These are phyloP conservation scores for Alsophila aescularia DNA, from an alignment of 2,888 invertebrate species.

Conservation along the genomic window DNA sequence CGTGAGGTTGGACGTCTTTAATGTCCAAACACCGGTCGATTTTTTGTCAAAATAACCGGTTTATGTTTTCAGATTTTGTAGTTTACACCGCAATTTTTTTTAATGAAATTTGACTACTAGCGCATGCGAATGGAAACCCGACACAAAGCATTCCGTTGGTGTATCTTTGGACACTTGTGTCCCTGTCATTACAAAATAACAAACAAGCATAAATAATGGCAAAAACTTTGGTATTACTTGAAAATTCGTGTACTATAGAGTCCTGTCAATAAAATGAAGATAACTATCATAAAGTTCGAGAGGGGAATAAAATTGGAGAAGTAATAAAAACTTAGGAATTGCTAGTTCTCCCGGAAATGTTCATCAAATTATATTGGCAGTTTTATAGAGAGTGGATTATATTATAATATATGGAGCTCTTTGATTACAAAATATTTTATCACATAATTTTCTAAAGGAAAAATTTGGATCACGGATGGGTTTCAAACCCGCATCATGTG, in stretches of 20 bases:
- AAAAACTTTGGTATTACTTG: conserved; percentile 1
- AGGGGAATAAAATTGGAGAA: conserved; percentile 24
- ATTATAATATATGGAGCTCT: conserved; percentile 3
- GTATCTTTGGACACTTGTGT: not conserved
- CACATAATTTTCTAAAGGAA: too few species aligned
- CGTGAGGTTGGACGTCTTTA: too few species aligned
- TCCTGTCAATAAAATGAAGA: conserved; percentile 21
- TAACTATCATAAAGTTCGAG: conserved; percentile 23
- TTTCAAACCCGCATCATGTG: too few species aligned
- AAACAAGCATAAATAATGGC: conserved; percentile 13
- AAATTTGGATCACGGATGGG: too few species aligned
- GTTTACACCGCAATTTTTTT: too few species aligned
- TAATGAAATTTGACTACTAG: too few species aligned
- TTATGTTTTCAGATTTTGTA: too few species aligned
- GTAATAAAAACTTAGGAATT: conserved; percentile 26
- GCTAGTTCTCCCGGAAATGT: conserved; percentile 22
- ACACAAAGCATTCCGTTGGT: too few species aligned
- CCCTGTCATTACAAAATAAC: conserved; percentile 3
- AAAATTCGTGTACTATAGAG: conserved; percentile 7
- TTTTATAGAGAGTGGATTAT: conserved; percentile 12
- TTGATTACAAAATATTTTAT: not conserved
- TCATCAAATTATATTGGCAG: conserved; percentile 10
- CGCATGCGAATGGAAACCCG: too few species aligned
- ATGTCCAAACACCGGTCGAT: too few species aligned
- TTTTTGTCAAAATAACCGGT: too few species aligned